Evolutionary conservation across 1,140 invertebrate genomes (phyloP), one percentile per base, ranked within the genome.

Genomic region (Microvelia longipes): DNA sequence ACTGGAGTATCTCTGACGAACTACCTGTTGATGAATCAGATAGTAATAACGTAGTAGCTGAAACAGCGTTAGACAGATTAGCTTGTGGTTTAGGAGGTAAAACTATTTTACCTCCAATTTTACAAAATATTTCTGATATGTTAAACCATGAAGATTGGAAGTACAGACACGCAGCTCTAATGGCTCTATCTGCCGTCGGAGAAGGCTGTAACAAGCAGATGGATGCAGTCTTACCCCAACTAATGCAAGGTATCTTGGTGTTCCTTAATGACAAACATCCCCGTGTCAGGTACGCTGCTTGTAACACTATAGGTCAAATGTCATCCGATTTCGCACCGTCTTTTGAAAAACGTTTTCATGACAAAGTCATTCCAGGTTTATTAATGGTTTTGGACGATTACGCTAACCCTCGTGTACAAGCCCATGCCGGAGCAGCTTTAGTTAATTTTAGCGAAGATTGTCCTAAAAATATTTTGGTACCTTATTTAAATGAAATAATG

Each of bases 391-490:
- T 99, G 72, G 93, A 95, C 76, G 94, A 98, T 78, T 88, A 92
- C 76, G 85, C 82, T 0, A 93, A 95, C 80, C 95, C 97, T 1
- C 83, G 97, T 72, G 96, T 99, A 70, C 96, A 98, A 82, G 90
- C 90, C 63, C 91, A 93, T 78, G 90, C 90, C 67, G 80, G 81
- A 24, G 96, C 97, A 63, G 98, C 98, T 66, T 82, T 99, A 30
- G 96, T 99, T 0, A 99, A 99, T 81, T 99, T 99, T 80, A 96
- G 94, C 77, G 97, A 99, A 83, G 96, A 98, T 78, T 98, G 96
- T 81, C 94, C 96, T 0, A 98, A 98, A 79, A 85, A 88, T 75
- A 96, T 98, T 72, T 82, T 99, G 28, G 89, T 88, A 27, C 88
- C 87, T 70, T 98, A 99, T 80, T 82, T 99, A 60, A 88, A 95